Conservation (phyloP, 2,797 vertebrate species). For the Hippocampus kuda region DNA sequence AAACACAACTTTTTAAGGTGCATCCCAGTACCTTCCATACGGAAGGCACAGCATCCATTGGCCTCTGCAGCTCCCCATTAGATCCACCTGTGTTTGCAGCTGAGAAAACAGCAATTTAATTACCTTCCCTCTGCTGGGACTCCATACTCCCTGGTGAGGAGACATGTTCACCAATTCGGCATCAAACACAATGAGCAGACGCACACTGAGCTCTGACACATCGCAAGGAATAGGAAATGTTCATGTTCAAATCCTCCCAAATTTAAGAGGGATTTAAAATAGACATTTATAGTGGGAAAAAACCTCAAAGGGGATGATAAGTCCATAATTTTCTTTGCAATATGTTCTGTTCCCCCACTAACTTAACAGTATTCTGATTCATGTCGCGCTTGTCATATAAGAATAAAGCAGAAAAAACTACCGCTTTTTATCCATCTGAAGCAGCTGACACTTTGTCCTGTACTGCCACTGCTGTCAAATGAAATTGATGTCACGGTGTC, state of each 20-base stretch:
- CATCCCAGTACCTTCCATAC: not conserved
- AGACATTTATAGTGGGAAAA: too few relatives aligned
- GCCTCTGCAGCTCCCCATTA: conserved; percentile 25
- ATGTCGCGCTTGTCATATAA: too few relatives aligned
- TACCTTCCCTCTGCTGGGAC: conserved; percentile 49
- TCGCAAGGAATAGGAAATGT: not conserved
- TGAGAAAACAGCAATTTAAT: conserved; percentile 67
- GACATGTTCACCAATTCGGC: conserved; percentile 37
- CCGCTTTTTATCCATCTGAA: too few relatives aligned
- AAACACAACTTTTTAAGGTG: not conserved
- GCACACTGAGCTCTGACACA: not conserved
- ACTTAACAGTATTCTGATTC: too few relatives aligned
- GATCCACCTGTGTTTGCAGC: conserved; percentile 40
- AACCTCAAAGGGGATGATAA: too few relatives aligned
- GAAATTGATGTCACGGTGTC: too few relatives aligned
- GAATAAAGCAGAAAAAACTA: too few relatives aligned
- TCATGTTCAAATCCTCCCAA: not conserved
- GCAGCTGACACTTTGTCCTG: too few relatives aligned
- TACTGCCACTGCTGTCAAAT: too few relatives aligned
- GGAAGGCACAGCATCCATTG: not conserved
- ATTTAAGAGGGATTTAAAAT: not conserved
- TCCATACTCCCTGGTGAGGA: conserved; percentile 43
- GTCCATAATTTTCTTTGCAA: too few relatives aligned
- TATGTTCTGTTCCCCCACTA: too few relatives aligned
- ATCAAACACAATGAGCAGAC: conserved; percentile 21